Evolutionary conservation across 2,888 invertebrate genomes (phyloP), one percentile per base, ranked within the genome.

Genomic region (Trilocha varians): DNA sequence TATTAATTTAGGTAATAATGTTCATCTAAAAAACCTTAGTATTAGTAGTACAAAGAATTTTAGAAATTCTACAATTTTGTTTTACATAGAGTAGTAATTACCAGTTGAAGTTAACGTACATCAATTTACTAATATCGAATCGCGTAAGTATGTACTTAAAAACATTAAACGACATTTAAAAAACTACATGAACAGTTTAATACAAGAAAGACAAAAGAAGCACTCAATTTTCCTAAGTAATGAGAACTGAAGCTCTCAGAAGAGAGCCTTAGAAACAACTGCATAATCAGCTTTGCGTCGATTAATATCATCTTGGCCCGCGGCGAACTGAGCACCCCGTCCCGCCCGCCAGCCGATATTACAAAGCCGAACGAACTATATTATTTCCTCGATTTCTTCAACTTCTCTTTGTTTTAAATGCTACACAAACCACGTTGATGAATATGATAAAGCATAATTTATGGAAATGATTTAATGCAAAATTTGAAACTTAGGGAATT

Each of bases 221-320:
- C 52, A 52, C 50, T 44, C 56, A 61, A 59, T 57, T 40, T 38
- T 41, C 41, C 41, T 50, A 53, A 53, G 48, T 57, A 60, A 47
- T 60, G 59, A 62, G 5, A 70, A 75, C 62, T 59, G 61, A 68
- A 65, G 59, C 62, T 61, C 49, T 65, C 57, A 59, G 70, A 70
- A 68, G 62, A 66, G 62, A 65, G 59, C 57, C 58, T 63, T 65
- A 64, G 66, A 68, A 70, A 73, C 70, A 70, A 72, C 63, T 65
- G 66, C 62, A 75, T 79, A 82, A 83, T 84, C 78, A 77, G 76
- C 80, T 80, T 80, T 82, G 67, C 61, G 72, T 73, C 79, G 77
- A 83, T 83, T 80, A 84, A 82, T 83, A 83, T 72, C 74, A 62
- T 62, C 64, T 62, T 68, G 69, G 64, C 80, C 70, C 66, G 52